Percentiles rank a stretch among this genome's conserved stretches.
Evolutionary conservation across 2,888 invertebrate species (phyloP).

Genomic region (Oligia strigilis): DNA sequence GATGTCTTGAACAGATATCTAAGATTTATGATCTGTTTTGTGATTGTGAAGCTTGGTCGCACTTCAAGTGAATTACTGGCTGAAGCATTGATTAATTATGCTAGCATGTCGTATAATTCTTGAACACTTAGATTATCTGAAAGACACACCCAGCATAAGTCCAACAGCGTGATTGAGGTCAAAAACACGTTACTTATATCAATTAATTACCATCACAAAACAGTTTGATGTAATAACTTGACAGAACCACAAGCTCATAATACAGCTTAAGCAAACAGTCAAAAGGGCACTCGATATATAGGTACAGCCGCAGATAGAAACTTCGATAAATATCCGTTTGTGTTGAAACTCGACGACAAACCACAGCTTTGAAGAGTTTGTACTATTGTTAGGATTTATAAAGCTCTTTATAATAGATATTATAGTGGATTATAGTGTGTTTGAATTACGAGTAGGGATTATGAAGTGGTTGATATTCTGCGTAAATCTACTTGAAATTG

Average conservation of each 20-base stretch:
- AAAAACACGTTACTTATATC: background rate
- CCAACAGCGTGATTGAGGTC: no score
- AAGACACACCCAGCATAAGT: background rate
- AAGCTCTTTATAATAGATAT: background rate
- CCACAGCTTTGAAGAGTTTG: background rate
- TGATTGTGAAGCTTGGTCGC: conserved; percentile 16
- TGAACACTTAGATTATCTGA: background rate
- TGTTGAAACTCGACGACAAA: conserved; percentile 5
- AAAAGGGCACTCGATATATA: background rate
- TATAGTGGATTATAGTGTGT: background rate
- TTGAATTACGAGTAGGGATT: conserved; percentile 3
- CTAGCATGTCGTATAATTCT: background rate
- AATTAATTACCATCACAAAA: background rate
- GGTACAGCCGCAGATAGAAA: conserved; percentile 8
- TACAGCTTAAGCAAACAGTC: background rate
- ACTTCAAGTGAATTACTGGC: conserved; percentile 30
- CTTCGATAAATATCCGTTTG: conserved; percentile 24
- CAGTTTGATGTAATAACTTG: background rate
- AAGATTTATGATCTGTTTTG: conserved; percentile 52
- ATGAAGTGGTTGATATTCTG: conserved; percentile 8
- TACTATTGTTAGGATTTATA: conserved; percentile 1
- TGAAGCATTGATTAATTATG: conserved; percentile 51
- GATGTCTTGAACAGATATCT: conserved; percentile 46
- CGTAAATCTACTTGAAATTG: conserved; percentile 14
- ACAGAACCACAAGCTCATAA: background rate